Percentiles rank a stretch among this genome's conserved stretches.
phyloP scores from a whole-genome alignment of 1,140 invertebrate species.

The Teleogryllus occipitalis region DNA sequence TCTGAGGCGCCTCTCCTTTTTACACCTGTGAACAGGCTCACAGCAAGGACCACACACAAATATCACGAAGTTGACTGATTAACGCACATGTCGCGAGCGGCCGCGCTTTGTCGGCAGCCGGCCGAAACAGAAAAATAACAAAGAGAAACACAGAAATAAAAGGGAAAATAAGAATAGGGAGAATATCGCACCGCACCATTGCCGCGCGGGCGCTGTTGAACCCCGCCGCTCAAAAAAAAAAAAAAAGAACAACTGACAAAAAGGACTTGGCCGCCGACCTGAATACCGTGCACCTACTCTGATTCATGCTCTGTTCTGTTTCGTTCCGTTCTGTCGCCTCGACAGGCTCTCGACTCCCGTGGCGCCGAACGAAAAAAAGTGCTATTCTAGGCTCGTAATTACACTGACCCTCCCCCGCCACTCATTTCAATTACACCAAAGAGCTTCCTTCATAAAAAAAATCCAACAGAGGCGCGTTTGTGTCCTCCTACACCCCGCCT shows the following conservation, averaged over 20 bases:
- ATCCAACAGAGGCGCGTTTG: background rate
- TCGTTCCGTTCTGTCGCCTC: too few relatives aligned
- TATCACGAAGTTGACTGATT: background rate
- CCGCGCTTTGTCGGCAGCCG: background rate
- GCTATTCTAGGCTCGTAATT: too few relatives aligned
- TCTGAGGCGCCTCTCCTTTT: background rate
- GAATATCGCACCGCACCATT: too few relatives aligned
- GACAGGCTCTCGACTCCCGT: too few relatives aligned
- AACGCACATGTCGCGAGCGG: background rate
- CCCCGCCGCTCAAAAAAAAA: too few relatives aligned
- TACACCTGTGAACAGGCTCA: background rate
- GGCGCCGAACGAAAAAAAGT: too few relatives aligned
- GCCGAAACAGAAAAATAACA: background rate
- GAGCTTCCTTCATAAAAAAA: background rate
- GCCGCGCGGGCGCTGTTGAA: too few relatives aligned
- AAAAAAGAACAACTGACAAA: too few relatives aligned
- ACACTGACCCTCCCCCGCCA: background rate
- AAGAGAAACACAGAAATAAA: background rate
- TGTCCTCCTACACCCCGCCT: background rate
- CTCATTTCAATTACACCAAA: background rate
- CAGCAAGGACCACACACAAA: conserved; percentile 3
- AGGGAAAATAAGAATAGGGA: background rate
- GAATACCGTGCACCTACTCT: too few relatives aligned
- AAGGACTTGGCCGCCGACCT: too few relatives aligned
- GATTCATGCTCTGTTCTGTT: too few relatives aligned